Percentiles rank a stretch among this genome's conserved stretches.
phyloP scores from a whole-genome alignment of 2,888 invertebrate genomes.

The Eustalomyia histrio region DNA sequence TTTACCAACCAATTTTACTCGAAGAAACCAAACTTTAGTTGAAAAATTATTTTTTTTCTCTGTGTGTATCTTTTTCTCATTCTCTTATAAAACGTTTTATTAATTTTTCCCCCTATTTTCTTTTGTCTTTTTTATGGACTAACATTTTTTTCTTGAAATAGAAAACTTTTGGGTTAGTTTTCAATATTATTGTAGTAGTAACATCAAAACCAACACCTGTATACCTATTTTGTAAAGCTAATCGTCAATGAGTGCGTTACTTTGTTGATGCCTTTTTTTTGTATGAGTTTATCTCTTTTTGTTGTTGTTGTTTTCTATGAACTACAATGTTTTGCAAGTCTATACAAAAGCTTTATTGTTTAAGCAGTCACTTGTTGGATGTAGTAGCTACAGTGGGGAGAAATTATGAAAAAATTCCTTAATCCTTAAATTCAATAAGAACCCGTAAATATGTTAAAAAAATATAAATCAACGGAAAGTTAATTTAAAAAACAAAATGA shows the following conservation, averaged over 20 bases:
- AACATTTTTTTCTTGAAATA: not conserved
- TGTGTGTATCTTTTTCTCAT: no score
- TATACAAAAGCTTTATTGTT: constrained; percentile 21
- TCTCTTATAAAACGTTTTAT: no score
- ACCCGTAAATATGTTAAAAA: no score
- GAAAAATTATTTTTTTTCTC: no score
- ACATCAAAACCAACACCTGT: constrained; percentile 2
- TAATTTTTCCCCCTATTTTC: no score
- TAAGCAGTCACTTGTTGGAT: constrained; percentile 18
- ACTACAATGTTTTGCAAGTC: not conserved
- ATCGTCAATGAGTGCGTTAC: not conserved
- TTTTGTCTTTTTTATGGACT: no score
- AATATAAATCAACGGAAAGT: no score
- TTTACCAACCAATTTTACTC: no score
- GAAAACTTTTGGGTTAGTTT: not conserved
- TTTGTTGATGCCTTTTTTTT: not conserved
- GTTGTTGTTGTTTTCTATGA: not conserved
- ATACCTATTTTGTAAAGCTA: not conserved
- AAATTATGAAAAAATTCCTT: not conserved
- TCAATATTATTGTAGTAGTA: constrained; percentile 15
- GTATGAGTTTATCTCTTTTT: not conserved
- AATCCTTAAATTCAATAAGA: no score
- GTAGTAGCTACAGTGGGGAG: constrained; percentile 9
- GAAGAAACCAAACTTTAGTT: no score
- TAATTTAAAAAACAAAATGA: no score